Evolutionary conservation across 53 echinoderm and acorn worm species (phyloP), one percentile per base, ranked within the genome.

Genomic region (Holothuria scabra): DNA sequence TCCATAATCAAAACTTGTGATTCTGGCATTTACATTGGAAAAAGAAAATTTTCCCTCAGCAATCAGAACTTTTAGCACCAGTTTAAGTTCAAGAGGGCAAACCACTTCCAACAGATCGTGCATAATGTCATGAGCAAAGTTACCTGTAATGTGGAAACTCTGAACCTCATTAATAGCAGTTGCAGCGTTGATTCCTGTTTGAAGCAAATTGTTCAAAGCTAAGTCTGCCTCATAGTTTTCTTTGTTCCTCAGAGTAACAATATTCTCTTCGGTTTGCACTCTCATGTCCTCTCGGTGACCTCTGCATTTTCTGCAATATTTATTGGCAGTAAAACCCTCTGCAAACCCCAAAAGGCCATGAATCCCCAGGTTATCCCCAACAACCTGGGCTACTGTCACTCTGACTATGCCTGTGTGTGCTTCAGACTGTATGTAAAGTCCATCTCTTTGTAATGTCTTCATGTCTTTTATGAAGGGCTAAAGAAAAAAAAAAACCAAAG

Each of bases 291-390:
- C 14, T 60, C 74, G 82, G 64, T 72, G 52, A 24, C 46, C 83
- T 64, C 82, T 90, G 31, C 86, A 90, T 35, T 38, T 65, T 76
- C 90, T 82, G 66, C 90, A 90, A 57, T 74, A 16, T 61, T 90
- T 79, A 74, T 86, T 90, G 41, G 90, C 90, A 32, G 74, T 82
- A 83, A 90, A 90, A 34, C 80, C 67, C 86, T 86, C 90, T n/a
- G n/a, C n/a, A n/a, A n/a, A n/a, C n/a, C n/a, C n/a, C n/a, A n/a
- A n/a, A n/a, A n/a, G n/a, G n/a, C n/a, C n/a, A n/a, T n/a, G n/a
- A n/a, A n/a, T n/a, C n/a, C n/a, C n/a, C n/a, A n/a, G n/a, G n/a
- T n/a, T 68, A 83, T 90, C 90, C 37, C 90, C 90, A 49, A 81
- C 82, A 66, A 75, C 82, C 75, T 90, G 90, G 44, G 86, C 62